Evolutionary conservation across 1,140 invertebrate species (phyloP), one percentile per base, ranked within the genome.

Genomic region (Micrasema minimum): DNA sequence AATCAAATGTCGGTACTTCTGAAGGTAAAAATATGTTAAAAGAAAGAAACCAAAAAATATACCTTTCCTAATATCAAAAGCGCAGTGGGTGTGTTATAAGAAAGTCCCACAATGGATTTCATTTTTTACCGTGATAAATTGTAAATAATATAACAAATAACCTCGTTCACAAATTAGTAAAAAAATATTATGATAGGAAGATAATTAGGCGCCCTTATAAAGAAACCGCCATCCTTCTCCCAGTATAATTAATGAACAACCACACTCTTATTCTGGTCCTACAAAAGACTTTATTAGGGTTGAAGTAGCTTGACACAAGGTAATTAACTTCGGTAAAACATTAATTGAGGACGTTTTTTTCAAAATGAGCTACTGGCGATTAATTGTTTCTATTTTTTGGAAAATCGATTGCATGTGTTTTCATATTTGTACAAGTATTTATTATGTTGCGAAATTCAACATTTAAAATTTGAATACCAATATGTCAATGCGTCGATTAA

Each of bases 251-350:
- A 73, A 73, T 73, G 72, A 46, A 69, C 12, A 38, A 43, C 41
- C 64, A 46, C 53, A 53, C 72, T 46, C 66, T 59, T 62, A 66
- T 53, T 61, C 68, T 48, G 35, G 55, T 66, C 45, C 46, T 55
- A 71, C 72, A 71, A 67, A 74, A 71, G 55, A 59, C 64, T 74
- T 74, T 74, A 74, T 74, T 74, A 71, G 57, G 72, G 64, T 45
- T 45, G 16, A 55, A 37, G 41, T 66, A 66, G 67, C 67, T 67
- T 71, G 72, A 71, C 68, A 74, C 62, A 61, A 55, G 45, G 20
- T 71, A 74, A 74, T 74, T 74, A 74, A 71, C n/a, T 57, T 48
- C 31, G 64, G 66, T 73, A 20, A 37, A 53, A 68, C 48, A 50
- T 66, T 73, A 73, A 69, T 73, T 73, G 72, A 61, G 55, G 31